Evolutionary conservation across 2,888 invertebrate genomes (phyloP), one percentile per base, ranked within the genome.

Genomic region (Leucozona laternaria): DNA sequence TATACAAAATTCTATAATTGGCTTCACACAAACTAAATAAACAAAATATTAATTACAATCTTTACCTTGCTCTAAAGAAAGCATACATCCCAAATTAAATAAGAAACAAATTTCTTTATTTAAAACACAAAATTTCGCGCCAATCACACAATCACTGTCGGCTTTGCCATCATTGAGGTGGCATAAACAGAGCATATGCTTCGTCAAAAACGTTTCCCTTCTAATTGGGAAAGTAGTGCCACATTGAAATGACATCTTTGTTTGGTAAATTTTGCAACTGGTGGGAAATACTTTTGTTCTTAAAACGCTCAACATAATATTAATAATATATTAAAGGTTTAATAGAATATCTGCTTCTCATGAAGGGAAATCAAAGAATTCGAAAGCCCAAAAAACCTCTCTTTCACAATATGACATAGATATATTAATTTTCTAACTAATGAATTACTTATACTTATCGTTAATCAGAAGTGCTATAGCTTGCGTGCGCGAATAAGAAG

Each of bases 401-500:
- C 20, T 20, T 37, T 6, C 2, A 31, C 20, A 20, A 15, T 22
- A 37, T 7, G 6, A 20, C 5, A 15, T 57, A 31, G 3, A 50
- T n/a, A n/a, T 17, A 57, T 57, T 57, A 31, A 7, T 37, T 37
- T 40, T 40, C 40, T 6, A 13, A 22, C 15, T 60, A 37, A 60
- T 60, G 37, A 60, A 60, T 60, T 60, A 37, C 58, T 58, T 20
- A 34, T 15, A 37, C 13, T 37, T 37, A 60, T 72, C 72, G 34
- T 50, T 55, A 45, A 60, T 50, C 48, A 66, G 64, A 66, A 48
- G 50, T 50, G 45, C 53, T 60, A 11, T 20, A 37, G 45, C n/a
- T 43, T 17, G 64, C 66, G 45, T 55, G 48, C 45, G 17, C n/a
- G 20, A 60, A 43, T 60, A 71, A 71, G 76, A 53, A 45, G 53